Evolutionary conservation across 2,888 invertebrate genomes (phyloP).

Genomic region (Brachylomia viminalis): DNA sequence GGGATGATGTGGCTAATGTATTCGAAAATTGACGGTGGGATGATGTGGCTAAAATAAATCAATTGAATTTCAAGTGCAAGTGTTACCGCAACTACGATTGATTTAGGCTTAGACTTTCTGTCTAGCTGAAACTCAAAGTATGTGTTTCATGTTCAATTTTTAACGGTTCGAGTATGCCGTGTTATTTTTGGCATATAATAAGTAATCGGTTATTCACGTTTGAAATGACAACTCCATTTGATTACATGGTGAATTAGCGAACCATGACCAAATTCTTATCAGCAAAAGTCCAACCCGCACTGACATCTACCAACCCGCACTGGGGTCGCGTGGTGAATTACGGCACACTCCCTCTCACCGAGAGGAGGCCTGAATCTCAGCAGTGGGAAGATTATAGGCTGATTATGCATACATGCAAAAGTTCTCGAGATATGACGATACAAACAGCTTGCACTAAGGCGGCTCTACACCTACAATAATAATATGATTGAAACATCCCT

Average conservation of each 20-base stretch:
- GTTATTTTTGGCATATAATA: neutral
- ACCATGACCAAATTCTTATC: neutral
- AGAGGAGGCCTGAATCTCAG: too few species aligned
- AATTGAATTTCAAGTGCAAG: slow-evolving; percentile 4
- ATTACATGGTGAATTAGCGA: neutral
- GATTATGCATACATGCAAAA: too few species aligned
- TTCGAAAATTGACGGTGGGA: neutral
- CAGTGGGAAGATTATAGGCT: too few species aligned
- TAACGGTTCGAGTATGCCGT: neutral
- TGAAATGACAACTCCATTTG: neutral
- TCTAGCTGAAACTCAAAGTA: neutral
- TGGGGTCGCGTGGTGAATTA: too few species aligned
- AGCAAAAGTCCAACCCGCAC: neutral
- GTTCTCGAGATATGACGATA: too few species aligned
- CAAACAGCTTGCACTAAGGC: too few species aligned
- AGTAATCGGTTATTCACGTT: neutral
- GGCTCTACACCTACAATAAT: neutral
- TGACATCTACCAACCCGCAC: too few species aligned
- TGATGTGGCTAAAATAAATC: slow-evolving; percentile 11
- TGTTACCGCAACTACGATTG: neutral
- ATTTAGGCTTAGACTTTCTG: slow-evolving; percentile 1
- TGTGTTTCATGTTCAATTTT: neutral
- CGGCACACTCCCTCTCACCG: too few species aligned
- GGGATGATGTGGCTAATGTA: too few species aligned
- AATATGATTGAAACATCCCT: neutral